A percentile compares a stretch with the other conserved stretches of the same genome.
phyloP scores from a whole-genome alignment of 1,140 invertebrate species.

The Drosophila simulans region DNA sequence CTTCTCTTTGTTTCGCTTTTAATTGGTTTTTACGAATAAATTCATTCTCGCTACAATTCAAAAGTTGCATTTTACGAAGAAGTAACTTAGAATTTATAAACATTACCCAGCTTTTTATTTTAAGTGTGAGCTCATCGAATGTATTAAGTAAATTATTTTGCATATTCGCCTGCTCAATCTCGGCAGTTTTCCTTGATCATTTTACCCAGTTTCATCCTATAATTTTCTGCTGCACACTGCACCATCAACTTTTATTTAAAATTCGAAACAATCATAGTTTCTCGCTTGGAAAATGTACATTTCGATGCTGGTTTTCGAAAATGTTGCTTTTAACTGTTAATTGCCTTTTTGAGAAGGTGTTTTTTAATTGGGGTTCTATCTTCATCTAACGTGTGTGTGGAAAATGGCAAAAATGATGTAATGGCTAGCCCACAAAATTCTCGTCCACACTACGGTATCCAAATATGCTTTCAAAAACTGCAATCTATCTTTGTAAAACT shows the following conservation, averaged over 20 bases:
- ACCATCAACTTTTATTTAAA: slow-evolving; percentile 10
- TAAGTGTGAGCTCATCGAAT: neutral
- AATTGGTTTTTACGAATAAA: slow-evolving; percentile 9
- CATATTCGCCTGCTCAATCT: neutral
- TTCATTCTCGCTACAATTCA: neutral
- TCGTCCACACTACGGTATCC: slow-evolving; percentile 25
- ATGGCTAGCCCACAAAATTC: slow-evolving; percentile 1
- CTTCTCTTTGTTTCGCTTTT: slow-evolving; percentile 10
- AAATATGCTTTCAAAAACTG: slow-evolving; percentile 77
- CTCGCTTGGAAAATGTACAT: neutral
- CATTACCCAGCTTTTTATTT: neutral
- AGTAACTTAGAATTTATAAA: neutral
- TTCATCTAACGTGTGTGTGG: slow-evolving; percentile 14
- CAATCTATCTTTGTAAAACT: slow-evolving; percentile 73
- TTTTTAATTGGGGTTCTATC: neutral
- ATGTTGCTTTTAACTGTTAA: neutral
- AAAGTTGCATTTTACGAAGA: too few species aligned
- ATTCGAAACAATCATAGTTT: neutral
- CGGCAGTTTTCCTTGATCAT: neutral
- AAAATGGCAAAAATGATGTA: slow-evolving; percentile 19
- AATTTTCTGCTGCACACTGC: slow-evolving; percentile 17
- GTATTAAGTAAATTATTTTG: neutral
- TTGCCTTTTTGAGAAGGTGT: neutral
- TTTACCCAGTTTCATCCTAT: neutral
- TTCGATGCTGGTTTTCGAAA: neutral